phyloP scores from a whole-genome alignment of 2,113 vertebrate genomes.

The Podocnemis expansa region DNA sequence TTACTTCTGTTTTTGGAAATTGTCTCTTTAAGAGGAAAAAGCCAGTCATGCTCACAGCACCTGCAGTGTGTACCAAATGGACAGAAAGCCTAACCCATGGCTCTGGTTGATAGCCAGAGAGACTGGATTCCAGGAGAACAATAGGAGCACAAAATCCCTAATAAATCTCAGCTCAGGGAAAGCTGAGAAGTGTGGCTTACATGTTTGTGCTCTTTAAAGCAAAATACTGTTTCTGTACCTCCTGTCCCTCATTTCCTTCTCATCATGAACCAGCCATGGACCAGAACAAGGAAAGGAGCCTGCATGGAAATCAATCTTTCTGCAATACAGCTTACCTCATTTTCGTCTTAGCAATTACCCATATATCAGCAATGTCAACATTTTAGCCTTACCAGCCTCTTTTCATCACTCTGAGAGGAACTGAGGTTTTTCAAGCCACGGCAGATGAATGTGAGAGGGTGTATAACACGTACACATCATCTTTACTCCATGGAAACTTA shows the following conservation, averaged over 20 bases:
- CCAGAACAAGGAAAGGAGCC: background rate
- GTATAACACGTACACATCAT: background rate
- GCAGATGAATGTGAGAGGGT: background rate
- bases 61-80: background rate
- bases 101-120: background rate
- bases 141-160: background rate
- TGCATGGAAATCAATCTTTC: background rate
- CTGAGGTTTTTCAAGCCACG: background rate
- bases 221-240: background rate
- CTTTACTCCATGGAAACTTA: constrained; percentile 10
- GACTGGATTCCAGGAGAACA: background rate
- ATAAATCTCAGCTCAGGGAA: background rate
- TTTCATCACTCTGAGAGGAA: background rate
- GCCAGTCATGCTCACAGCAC: background rate
- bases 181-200: background rate
- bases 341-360: constrained; percentile 8
- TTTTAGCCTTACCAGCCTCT: background rate
- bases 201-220: background rate
- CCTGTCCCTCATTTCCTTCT: background rate
- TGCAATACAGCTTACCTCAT: background rate
- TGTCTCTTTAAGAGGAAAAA: background rate
- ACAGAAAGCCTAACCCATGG: background rate
- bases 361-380: constrained; percentile 1
- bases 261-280: background rate
- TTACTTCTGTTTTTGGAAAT: background rate